phyloP scores from a whole-genome alignment of 2,888 invertebrate genomes.

The Caenorhabditis sp. region DNA sequence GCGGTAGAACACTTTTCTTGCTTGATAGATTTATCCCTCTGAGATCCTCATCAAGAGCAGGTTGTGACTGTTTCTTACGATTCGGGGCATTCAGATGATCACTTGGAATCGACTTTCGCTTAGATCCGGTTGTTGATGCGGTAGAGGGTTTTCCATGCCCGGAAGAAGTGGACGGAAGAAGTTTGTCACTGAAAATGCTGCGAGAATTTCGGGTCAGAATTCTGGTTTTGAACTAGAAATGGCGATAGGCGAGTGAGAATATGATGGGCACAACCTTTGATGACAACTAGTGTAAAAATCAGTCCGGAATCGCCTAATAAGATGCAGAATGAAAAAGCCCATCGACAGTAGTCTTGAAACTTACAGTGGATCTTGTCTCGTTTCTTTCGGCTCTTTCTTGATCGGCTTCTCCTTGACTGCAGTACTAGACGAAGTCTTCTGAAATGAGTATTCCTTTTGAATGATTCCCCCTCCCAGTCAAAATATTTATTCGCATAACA shows the following conservation, averaged over 20 bases:
- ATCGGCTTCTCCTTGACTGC: constrained; percentile 8
- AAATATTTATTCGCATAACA: constrained; percentile 4
- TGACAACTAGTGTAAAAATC: too few relatives aligned
- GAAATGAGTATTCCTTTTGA: constrained; percentile 15
- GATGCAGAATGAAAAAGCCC: too few relatives aligned
- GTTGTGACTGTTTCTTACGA: constrained; percentile 31
- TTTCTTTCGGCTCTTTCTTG: constrained; percentile 43
- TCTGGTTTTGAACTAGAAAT: too few relatives aligned
- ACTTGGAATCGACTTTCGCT: constrained; percentile 27
- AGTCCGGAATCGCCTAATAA: too few relatives aligned
- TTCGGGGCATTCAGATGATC: constrained; percentile 47
- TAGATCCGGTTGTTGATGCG: constrained; percentile 12
- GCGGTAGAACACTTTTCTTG: background rate
- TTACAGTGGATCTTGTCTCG: constrained; percentile 59
- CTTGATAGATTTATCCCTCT: constrained; percentile 24
- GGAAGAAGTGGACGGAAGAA: constrained; percentile 20
- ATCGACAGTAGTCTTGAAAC: background rate
- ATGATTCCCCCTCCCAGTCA: background rate
- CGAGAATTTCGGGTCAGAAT: too few relatives aligned
- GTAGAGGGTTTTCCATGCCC: background rate
- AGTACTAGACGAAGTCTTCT: constrained; percentile 15
- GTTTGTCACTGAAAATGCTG: constrained; percentile 55
- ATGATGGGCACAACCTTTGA: too few relatives aligned
- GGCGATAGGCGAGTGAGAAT: too few relatives aligned
- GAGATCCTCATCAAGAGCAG: constrained; percentile 49